Evolutionary conservation across 2,888 invertebrate species (phyloP), one percentile per base, ranked within the genome.

Genomic region (Cataglyphis livida): DNA sequence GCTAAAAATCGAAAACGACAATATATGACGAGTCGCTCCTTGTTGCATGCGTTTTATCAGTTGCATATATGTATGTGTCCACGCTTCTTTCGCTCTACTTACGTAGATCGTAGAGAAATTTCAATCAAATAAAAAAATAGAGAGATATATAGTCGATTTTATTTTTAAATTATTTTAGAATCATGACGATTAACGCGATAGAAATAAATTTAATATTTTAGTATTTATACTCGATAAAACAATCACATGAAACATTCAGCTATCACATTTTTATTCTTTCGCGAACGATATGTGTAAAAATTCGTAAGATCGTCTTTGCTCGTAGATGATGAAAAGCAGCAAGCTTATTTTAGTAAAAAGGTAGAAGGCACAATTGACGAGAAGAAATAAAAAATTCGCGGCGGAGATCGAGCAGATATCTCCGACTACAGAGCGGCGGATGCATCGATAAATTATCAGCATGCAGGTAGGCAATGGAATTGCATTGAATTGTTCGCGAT

Each of bases 391-490:
- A 68, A 18, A 66, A 38, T 32, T 48, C 12, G 35, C 51, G 21
- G 3, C 12, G 1, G 12, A 48, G 71, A 61, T 35, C 35, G 59
- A 10, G n/a, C 3, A n/a, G 25, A 79, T 71, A 79, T 44, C 25
- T 70, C 25, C 7, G 18, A 0, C n/a, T 15, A 3, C 48, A 57
- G 32, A 83, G 44, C 65, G 9, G 41, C 76, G 44, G 44, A 81
- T 70, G 59, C 32, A 10, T 25, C 66, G 73, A 61, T 66, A 57
- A 76, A 65, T 76, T 66, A 76, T 59, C 44, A 66, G 81, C 61
- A 68, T 71, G 78, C 73, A 82, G 83, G 71, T 84, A 78, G 74
- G 70, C 86, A 84, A 82, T 59, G 48, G 70, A 44, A 35, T 75
- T 61, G 62, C 70, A 75, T 66, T 84, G 81, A 82, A 88, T 87